Evolutionary conservation across 2,797 vertebrate species (phyloP).

Genomic region (Anas acuta): DNA sequence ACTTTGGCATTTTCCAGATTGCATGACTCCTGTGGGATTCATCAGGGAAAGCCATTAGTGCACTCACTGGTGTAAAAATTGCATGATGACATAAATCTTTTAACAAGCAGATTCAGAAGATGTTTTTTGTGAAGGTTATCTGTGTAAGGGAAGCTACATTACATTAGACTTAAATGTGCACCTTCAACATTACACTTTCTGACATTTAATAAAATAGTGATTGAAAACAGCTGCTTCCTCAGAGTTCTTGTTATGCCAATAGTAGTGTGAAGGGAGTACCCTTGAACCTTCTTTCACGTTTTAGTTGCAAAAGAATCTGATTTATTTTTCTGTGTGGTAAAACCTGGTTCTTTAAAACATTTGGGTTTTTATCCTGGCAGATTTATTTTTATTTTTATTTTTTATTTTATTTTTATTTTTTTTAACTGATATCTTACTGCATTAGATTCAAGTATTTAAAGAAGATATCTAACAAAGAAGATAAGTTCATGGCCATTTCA

Average conservation of each 20-base stretch:
- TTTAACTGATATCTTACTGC: too few species aligned
- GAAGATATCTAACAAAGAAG: background rate
- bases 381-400: background rate
- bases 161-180: constrained; percentile 53
- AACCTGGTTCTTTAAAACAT: background rate
- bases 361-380: background rate
- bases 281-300: constrained; percentile 67
- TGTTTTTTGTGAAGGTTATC: constrained; percentile 67
- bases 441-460: too few species aligned
- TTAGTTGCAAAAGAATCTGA: constrained; percentile 62
- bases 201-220: constrained; percentile 84
- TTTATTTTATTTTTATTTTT: background rate
- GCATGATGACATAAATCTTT: constrained; percentile 94
- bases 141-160: constrained; percentile 72
- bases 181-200: constrained; percentile 73
- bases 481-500: background rate
- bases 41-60: constrained; percentile 89
- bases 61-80: constrained; percentile 90
- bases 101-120: constrained; percentile 78
- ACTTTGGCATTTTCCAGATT: constrained; percentile 83
- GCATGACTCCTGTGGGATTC: constrained; percentile 82
- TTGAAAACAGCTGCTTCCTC: constrained; percentile 80
- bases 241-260: constrained; percentile 79
- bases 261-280: constrained; percentile 37
- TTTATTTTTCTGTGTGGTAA: constrained; percentile 73